Evolutionary conservation across 2,888 invertebrate genomes (phyloP).

Genomic region (Hydrotaea diabolus): DNA sequence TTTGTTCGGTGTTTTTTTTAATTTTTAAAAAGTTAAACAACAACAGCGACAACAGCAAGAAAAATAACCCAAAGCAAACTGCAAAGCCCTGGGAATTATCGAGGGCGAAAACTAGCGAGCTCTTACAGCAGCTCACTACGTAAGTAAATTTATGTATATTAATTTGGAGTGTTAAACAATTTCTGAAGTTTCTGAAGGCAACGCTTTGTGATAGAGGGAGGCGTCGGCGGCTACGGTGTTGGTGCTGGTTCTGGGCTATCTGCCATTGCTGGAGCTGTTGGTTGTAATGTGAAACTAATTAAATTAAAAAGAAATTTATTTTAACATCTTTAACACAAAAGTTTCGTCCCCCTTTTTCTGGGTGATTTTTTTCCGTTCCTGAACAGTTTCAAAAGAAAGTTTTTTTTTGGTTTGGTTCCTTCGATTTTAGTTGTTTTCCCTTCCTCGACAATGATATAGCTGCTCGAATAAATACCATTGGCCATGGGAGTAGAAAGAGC

Average conservation of each 20-base stretch:
- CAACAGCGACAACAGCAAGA: conserved; percentile 6
- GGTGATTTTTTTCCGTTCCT: background rate
- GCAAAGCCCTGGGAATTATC: conserved; percentile 63
- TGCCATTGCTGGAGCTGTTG: conserved; percentile 5
- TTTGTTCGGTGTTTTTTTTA: conserved; percentile 16
- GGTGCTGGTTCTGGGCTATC: background rate
- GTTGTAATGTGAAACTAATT: conserved; percentile 68
- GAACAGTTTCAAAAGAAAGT: conserved; percentile 1
- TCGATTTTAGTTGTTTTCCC: conserved; percentile 44
- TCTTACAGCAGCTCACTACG: conserved; percentile 35
- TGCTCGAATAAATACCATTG: conserved; percentile 19
- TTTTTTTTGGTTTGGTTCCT: conserved; percentile 17
- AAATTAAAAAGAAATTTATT: conserved; percentile 68
- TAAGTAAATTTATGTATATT: conserved; percentile 63
- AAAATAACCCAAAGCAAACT: background rate
- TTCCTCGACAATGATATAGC: conserved; percentile 37
- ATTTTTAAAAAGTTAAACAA: conserved; percentile 2
- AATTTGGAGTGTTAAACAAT: conserved; percentile 65
- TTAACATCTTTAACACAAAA: conserved; percentile 64
- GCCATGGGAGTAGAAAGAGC: background rate
- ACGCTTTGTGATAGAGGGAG: conserved; percentile 6
- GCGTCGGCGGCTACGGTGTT: background rate
- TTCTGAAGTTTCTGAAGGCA: conserved; percentile 35
- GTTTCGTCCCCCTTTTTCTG: conserved; percentile 60
- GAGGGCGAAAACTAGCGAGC: conserved; percentile 61